Evolutionary conservation across 2,888 invertebrate species (phyloP).

Genomic region (Melanostoma scalare): DNA sequence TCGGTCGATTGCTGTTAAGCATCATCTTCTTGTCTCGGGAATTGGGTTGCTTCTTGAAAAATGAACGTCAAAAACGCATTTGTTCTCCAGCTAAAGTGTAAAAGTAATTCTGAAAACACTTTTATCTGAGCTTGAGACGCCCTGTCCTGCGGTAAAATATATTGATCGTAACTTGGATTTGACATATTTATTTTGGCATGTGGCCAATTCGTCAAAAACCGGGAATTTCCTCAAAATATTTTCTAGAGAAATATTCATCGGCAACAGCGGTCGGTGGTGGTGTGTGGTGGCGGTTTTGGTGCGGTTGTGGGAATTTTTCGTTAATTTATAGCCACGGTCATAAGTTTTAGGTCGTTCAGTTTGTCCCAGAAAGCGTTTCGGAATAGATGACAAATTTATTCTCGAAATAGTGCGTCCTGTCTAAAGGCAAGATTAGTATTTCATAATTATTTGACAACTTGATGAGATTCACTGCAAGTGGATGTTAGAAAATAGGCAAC

Average conservation of each 20-base stretch:
- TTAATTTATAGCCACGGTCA: constrained; percentile 32
- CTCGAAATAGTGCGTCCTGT: too few relatives aligned
- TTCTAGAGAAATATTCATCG: constrained; percentile 21
- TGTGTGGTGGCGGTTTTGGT: constrained; percentile 33
- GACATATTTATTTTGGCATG: constrained; percentile 66
- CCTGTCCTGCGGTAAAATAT: constrained; percentile 51
- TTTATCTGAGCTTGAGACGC: constrained; percentile 36
- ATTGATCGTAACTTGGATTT: constrained; percentile 68
- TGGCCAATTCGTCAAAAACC: constrained; percentile 62
- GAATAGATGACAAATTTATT: too few relatives aligned
- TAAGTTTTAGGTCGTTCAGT: constrained; percentile 17
- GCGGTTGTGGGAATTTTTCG: constrained; percentile 42
- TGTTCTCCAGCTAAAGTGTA: constrained; percentile 14
- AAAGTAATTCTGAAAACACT: too few relatives aligned
- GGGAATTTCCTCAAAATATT: constrained; percentile 48
- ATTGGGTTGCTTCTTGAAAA: constrained; percentile 52
- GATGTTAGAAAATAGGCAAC: too few relatives aligned
- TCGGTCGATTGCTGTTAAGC: constrained; percentile 51
- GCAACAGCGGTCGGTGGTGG: neutral
- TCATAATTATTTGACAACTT: too few relatives aligned
- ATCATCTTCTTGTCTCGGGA: constrained; percentile 54
- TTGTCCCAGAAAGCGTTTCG: too few relatives aligned
- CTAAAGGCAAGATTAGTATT: too few relatives aligned
- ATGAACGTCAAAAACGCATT: constrained; percentile 21
- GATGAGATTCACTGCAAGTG: too few relatives aligned